Percentiles rank a stretch among this genome's conserved stretches.
phyloP scores from a whole-genome alignment of 2,797 vertebrate genomes.

The Pseudopleuronectes americanus region DNA sequence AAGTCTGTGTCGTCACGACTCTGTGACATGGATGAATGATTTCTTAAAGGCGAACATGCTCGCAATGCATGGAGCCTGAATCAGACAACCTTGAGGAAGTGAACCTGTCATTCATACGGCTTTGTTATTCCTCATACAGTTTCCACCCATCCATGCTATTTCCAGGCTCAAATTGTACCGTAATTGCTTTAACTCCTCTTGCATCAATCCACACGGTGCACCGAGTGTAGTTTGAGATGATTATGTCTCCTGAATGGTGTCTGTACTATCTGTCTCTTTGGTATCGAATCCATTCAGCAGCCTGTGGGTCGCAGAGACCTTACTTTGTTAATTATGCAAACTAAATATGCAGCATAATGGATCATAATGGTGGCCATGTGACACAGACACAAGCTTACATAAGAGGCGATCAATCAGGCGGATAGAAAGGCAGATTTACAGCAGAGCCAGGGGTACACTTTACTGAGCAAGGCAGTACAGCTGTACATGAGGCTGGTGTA shows the following conservation, averaged over 20 bases:
- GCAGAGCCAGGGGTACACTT: not conserved
- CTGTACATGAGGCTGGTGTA: conserved; percentile 22
- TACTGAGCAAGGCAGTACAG: conserved; percentile 21
- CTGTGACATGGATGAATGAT: conserved; percentile 70
- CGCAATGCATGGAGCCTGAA: conserved; percentile 10
- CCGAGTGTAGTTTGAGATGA: conserved; percentile 8
- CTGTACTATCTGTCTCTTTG: conserved; percentile 31
- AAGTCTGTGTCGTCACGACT: conserved; percentile 69
- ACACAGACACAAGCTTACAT: conserved; percentile 44
- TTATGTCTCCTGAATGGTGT: conserved; percentile 30
- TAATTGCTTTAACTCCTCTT: conserved; percentile 25
- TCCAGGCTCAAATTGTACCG: conserved; percentile 12
- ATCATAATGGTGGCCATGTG: conserved; percentile 45
- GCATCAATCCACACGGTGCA: conserved; percentile 26
- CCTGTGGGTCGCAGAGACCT: conserved; percentile 43
- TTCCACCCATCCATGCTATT: conserved; percentile 20
- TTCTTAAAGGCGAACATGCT: conserved; percentile 72
- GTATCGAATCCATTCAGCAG: conserved; percentile 32
- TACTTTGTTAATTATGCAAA: conserved; percentile 61
- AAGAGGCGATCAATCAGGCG: conserved; percentile 51
- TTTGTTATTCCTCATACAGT: conserved; percentile 12
- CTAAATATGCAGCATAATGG: conserved; percentile 50
- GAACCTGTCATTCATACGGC: conserved; percentile 47
- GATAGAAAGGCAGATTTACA: conserved; percentile 37
- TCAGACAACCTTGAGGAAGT: conserved; percentile 52